These are phyloP conservation scores for Caenorhabditis tropicalis DNA, from an alignment of 1,140 invertebrate genomes.

Conservation along the genomic window DNA sequence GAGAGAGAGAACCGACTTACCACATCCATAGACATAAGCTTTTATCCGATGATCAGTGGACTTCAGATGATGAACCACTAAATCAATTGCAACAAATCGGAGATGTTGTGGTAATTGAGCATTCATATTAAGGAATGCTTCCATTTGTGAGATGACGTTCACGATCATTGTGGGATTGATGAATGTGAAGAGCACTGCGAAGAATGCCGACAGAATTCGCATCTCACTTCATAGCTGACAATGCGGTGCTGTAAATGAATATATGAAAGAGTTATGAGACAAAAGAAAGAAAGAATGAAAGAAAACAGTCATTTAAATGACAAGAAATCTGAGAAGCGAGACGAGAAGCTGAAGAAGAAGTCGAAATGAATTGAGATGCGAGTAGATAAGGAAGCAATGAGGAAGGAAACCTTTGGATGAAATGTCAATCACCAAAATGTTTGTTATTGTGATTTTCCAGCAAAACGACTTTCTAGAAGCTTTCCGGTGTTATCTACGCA, in stretches of 20 bases:
- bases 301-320: neutral
- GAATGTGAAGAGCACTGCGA: constrained; percentile 56
- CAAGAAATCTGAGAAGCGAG: neutral
- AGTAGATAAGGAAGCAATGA: neutral
- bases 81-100: neutral
- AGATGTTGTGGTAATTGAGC: neutral
- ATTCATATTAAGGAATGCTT: constrained; percentile 8
- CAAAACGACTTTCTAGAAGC: neutral
- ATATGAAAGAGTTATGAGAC: neutral
- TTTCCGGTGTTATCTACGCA: constrained; percentile 25
- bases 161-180: constrained; percentile 57
- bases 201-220: constrained; percentile 56
- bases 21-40: constrained; percentile 15
- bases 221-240: constrained; percentile 45
- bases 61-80: constrained; percentile 26
- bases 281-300: neutral
- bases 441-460: neutral
- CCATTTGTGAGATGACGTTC: constrained; percentile 47
- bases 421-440: neutral
- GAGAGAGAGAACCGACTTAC: neutral
- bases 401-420: constrained; percentile 9
- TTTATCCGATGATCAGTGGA: constrained; percentile 21
- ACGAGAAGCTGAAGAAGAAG: neutral
- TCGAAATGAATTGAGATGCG: neutral
- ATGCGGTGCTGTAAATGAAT: neutral